A percentile compares a stretch with the other conserved stretches of the same genome.
phyloP scores from a whole-genome alignment of 1,140 invertebrate species.

The Mamestra configurata region DNA sequence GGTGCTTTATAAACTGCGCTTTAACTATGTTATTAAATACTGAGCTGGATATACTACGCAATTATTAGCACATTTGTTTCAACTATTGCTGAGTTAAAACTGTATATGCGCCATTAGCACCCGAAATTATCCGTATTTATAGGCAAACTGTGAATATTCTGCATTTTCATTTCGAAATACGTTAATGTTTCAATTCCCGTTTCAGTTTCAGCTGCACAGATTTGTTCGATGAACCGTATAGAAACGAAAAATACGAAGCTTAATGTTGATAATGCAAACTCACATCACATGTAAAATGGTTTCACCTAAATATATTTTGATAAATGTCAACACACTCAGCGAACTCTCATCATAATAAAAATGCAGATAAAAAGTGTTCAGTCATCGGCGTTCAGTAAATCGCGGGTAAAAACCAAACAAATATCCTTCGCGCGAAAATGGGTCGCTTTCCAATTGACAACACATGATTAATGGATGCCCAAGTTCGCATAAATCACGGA shows the following conservation, averaged over 20 bases:
- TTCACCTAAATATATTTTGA: not conserved
- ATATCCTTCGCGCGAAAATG: conserved; percentile 64
- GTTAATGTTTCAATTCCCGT: conserved; percentile 67
- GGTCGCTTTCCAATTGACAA: conserved; percentile 74
- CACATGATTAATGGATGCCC: conserved; percentile 67
- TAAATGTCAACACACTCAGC: conserved; percentile 19
- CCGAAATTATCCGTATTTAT: conserved; percentile 49
- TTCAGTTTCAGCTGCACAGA: conserved; percentile 57
- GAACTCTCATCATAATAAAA: conserved; percentile 53
- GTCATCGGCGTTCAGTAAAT: conserved; percentile 61
- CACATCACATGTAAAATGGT: conserved; percentile 1
- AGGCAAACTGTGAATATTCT: conserved; percentile 24
- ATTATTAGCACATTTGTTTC: conserved; percentile 42
- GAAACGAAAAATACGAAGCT: not conserved
- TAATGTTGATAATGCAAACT: not conserved
- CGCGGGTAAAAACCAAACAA: conserved; percentile 62
- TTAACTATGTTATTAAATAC: conserved; percentile 32
- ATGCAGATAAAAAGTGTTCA: conserved; percentile 57
- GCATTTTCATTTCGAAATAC: conserved; percentile 27
- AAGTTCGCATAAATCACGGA: conserved; percentile 65
- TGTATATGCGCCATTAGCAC: conserved; percentile 49
- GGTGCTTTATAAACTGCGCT: not conserved
- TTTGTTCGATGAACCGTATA: not conserved
- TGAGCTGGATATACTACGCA: not conserved
- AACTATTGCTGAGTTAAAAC: conserved; percentile 43